Conservation (phyloP, 2,888 invertebrate species). For the Ethmia dodecea region DNA sequence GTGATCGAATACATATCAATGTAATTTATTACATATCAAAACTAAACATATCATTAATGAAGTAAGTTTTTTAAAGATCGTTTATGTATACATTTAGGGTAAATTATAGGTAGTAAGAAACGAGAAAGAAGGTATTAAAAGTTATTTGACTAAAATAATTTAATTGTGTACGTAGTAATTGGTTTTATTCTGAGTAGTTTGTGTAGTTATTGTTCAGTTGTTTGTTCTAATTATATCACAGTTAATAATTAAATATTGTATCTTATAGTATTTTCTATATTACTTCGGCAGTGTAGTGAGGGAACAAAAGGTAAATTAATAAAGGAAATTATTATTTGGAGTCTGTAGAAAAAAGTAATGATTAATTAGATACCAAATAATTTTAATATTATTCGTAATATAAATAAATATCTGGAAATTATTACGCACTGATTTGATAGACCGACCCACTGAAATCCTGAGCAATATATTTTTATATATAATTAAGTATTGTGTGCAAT, state of each 20-base stretch:
- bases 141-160: conserved; percentile 17
- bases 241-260: not conserved
- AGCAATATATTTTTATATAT: conserved; percentile 76
- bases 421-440: conserved; percentile 15
- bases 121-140: conserved; percentile 36
- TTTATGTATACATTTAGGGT: conserved; percentile 70
- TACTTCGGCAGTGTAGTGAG: conserved; percentile 31
- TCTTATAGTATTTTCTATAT: conserved; percentile 16
- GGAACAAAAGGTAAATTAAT: conserved; percentile 27
- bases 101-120: conserved; percentile 39
- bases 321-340: too few relatives aligned
- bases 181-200: not conserved
- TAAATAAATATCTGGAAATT: not conserved
- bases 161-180: conserved; percentile 1
- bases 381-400: not conserved
- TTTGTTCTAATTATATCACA: not conserved
- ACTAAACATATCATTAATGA: conserved; percentile 55
- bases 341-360: too few relatives aligned
- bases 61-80: conserved; percentile 63
- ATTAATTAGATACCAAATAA: not conserved
- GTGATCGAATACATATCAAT: conserved; percentile 62
- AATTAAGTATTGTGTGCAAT: conserved; percentile 64
- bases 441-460: conserved; percentile 61
- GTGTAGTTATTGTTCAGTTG: not conserved
- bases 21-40: conserved; percentile 48